Percentiles rank a stretch among this genome's conserved stretches.
These are phyloP conservation scores for Echinometra lucunter DNA, from an alignment of 53 echinoderm and acorn worm species.

Conservation along the genomic window DNA sequence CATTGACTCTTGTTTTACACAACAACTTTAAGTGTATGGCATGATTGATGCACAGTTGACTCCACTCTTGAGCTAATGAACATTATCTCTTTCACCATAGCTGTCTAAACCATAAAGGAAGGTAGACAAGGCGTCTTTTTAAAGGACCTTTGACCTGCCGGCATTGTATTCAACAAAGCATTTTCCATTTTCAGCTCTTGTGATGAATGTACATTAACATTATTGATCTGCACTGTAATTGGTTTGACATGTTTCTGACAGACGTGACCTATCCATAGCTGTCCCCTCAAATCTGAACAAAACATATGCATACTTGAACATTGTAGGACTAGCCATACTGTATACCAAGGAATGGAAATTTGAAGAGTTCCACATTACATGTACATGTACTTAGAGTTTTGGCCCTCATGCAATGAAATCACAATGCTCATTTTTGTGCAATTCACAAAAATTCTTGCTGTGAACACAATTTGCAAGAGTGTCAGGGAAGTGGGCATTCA, in stretches of 20 bases:
- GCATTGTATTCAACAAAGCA: not conserved
- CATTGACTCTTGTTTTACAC: not conserved
- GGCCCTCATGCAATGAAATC: too few species aligned
- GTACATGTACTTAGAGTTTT: too few species aligned
- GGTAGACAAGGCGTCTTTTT: not conserved
- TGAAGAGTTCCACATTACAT: not conserved
- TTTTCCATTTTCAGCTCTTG: not conserved
- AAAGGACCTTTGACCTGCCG: not conserved
- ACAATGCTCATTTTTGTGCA: too few species aligned
- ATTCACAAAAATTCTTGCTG: too few species aligned
- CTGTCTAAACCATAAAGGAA: not conserved
- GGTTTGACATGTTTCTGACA: constrained; percentile 45
- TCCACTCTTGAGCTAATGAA: not conserved
- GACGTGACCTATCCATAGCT: constrained; percentile 1
- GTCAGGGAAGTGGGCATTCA: too few species aligned
- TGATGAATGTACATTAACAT: not conserved
- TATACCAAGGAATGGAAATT: not conserved
- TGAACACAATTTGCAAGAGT: too few species aligned
- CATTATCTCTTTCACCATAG: not conserved
- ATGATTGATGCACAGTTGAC: not conserved
- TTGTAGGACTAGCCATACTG: not conserved
- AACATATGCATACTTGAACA: not conserved
- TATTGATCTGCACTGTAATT: constrained; percentile 33
- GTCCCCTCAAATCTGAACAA: not conserved
- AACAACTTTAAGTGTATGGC: not conserved